A percentile compares a stretch with the other conserved stretches of the same genome.
Evolutionary conservation across 2,888 invertebrate species (phyloP).

Genomic region (Cheiracanthium punctorium): DNA sequence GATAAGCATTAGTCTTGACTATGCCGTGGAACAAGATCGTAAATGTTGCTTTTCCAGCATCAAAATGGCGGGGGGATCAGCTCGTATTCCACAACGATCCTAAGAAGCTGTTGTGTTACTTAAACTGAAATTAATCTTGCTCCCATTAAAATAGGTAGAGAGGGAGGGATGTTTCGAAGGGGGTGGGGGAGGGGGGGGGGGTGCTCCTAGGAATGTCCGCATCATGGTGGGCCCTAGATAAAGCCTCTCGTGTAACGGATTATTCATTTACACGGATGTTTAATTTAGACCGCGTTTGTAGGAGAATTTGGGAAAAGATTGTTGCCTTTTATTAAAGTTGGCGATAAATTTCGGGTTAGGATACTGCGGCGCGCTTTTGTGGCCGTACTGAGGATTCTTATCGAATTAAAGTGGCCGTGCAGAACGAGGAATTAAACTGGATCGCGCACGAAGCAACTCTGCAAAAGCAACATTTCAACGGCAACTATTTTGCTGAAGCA

Average conservation of each 20-base stretch:
- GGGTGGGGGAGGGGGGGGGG: no score
- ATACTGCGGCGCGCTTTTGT: not conserved
- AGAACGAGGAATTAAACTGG: not conserved
- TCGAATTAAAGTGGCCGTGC: not conserved
- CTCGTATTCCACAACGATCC: no score
- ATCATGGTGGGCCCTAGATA: not conserved
- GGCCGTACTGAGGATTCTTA: not conserved
- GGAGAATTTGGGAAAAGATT: not conserved
- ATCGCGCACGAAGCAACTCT: no score
- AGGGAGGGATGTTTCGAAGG: not conserved
- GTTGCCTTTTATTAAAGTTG: not conserved
- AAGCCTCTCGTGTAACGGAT: not conserved
- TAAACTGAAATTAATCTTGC: not conserved
- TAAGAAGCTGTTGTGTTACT: not conserved
- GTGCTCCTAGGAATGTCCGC: not conserved
- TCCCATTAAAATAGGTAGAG: not conserved
- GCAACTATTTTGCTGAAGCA: no score
- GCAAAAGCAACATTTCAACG: no score
- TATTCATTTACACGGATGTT: constrained; percentile 4
- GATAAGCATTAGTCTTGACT: no score
- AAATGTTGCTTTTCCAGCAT: no score
- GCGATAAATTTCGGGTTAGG: not conserved
- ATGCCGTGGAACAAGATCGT: no score
- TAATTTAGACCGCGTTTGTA: not conserved
- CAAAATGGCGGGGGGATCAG: no score